Percentiles rank a stretch among this genome's conserved stretches.
These are phyloP conservation scores for Ceyx erithaca DNA, from an alignment of 2,797 vertebrate species.

Conservation along the genomic window DNA sequence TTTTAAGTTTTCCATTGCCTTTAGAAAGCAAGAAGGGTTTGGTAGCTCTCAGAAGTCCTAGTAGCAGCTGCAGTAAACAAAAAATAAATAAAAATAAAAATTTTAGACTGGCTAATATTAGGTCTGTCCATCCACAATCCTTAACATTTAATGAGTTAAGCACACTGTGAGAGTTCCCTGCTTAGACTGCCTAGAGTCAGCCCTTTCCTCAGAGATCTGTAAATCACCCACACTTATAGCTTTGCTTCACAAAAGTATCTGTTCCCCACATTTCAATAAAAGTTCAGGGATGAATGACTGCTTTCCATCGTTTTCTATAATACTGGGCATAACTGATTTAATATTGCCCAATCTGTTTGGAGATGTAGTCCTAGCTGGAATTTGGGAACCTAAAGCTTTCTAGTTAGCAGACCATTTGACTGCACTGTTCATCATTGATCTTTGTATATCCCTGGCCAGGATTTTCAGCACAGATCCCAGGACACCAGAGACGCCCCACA, in stretches of 20 bases:
- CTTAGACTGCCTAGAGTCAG: neutral
- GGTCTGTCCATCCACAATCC: neutral
- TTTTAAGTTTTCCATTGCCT: neutral
- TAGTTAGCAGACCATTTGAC: neutral
- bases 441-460: neutral
- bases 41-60: neutral
- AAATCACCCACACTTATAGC: neutral
- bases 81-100: neutral
- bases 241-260: neutral
- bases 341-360: fast-evolving
- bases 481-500: neutral
- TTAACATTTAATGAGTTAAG: neutral
- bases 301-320: neutral
- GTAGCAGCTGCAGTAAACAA: neutral
- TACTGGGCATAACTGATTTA: neutral
- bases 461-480: neutral
- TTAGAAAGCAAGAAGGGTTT: neutral
- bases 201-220: neutral
- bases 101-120: neutral
- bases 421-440: fast-evolving
- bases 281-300: neutral
- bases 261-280: neutral
- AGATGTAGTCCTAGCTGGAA: neutral
- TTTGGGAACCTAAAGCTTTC: neutral
- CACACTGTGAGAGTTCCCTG: neutral